A percentile compares a stretch with the other conserved stretches of the same genome.
Conservation (phyloP, 2,888 invertebrate species). For the Hipparchia sbordonii region DNA sequence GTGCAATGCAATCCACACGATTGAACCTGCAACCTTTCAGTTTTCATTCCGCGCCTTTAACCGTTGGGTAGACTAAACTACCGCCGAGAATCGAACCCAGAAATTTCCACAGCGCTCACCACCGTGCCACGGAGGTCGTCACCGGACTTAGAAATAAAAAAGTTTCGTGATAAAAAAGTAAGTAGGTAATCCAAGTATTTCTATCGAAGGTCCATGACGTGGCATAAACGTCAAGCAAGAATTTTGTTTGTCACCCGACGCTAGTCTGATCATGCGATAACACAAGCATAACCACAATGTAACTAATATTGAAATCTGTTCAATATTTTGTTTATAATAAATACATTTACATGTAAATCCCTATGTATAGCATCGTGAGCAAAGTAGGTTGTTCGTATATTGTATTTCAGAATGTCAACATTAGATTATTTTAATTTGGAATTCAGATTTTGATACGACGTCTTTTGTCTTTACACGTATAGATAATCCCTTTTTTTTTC, state of each 20-base stretch:
- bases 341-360: slow-evolving; percentile 29
- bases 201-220: slow-evolving; percentile 77
- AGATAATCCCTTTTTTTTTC: no score
- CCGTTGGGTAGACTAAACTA: no score
- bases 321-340: slow-evolving; percentile 28
- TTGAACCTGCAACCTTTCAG: no score
- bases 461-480: background rate
- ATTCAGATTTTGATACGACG: no score
- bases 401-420: background rate
- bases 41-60: no score
- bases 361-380: slow-evolving; percentile 14
- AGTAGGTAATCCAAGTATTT: slow-evolving; percentile 65
- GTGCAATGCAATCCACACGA: no score
- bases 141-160: slow-evolving; percentile 27
- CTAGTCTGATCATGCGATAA: slow-evolving; percentile 63
- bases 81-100: no score
- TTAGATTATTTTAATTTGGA: background rate
- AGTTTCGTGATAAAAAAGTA: slow-evolving; percentile 35
- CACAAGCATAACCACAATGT: slow-evolving; percentile 49
- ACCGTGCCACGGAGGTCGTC: no score
- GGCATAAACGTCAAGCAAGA: slow-evolving; percentile 74
- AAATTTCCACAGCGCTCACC: no score
- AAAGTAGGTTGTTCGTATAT: background rate
- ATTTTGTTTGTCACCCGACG: slow-evolving; percentile 78
- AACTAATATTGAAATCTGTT: slow-evolving; percentile 64